These are phyloP conservation scores for Ramphastos sulfuratus DNA, from an alignment of 2,113 vertebrate species.

Conservation along the genomic window DNA sequence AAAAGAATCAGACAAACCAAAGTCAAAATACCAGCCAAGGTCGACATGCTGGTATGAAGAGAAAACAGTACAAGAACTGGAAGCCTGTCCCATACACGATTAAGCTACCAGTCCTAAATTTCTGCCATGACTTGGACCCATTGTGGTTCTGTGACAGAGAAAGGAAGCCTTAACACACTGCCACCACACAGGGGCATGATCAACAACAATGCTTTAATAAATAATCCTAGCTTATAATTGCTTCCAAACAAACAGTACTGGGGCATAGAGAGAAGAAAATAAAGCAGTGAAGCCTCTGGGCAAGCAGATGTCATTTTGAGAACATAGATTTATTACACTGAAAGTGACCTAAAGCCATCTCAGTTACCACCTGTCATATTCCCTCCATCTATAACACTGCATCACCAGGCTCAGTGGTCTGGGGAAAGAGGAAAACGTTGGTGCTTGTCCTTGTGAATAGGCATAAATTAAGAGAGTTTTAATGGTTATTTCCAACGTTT, in stretches of 20 bases:
- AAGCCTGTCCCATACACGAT: rapidly evolving
- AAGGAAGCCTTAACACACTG: not conserved
- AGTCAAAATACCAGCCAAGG: not conserved
- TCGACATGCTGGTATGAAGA: rapidly evolving
- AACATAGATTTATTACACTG: not conserved
- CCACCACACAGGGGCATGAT: not conserved
- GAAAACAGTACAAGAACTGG: not conserved
- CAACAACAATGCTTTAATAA: not conserved
- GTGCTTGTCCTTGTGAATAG: not conserved
- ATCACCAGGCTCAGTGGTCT: not conserved
- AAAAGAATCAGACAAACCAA: not conserved
- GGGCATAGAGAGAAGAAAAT: not conserved
- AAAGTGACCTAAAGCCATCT: slow-evolving; percentile 7
- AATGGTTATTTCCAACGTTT: not conserved
- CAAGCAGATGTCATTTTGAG: slow-evolving; percentile 27
- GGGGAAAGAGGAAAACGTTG: not conserved
- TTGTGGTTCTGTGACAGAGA: not conserved
- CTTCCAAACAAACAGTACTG: not conserved
- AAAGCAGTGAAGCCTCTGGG: slow-evolving; percentile 5
- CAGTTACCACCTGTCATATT: slow-evolving; percentile 19
- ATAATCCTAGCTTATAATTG: not conserved
- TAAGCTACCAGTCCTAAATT: not conserved
- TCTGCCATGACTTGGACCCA: not conserved
- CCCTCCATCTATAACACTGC: not conserved
- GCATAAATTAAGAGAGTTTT: not conserved